Evolutionary conservation across 2,113 vertebrate species (phyloP).

Genomic region (Microtus oregoni): DNA sequence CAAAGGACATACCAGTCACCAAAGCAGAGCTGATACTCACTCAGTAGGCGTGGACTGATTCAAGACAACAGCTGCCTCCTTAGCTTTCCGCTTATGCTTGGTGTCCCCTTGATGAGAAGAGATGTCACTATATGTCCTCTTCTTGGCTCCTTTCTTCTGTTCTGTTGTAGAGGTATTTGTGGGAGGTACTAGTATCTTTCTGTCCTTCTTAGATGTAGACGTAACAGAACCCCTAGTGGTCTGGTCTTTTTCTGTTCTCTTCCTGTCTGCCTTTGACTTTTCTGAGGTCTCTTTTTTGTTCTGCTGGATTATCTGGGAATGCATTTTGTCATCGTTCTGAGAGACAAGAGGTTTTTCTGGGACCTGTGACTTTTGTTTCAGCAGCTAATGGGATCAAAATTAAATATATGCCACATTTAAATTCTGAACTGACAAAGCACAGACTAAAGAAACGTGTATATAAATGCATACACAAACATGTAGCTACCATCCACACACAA

Average conservation of each 20-base stretch:
- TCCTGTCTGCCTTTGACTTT: neutral
- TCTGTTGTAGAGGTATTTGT: conserved; percentile 26
- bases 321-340: conserved; percentile 35
- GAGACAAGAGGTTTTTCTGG: rapidly evolving
- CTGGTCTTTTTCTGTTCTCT: rapidly evolving
- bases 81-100: conserved; percentile 83
- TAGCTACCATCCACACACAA: rapidly evolving
- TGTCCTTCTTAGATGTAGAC: neutral
- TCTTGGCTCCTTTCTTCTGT: conserved; percentile 50
- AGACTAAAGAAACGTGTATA: rapidly evolving
- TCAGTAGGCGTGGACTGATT: conserved; percentile 78
- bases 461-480: rapidly evolving
- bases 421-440: neutral
- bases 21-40: conserved; percentile 84
- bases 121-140: conserved; percentile 48
- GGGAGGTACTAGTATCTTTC: neutral
- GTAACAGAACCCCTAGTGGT: rapidly evolving
- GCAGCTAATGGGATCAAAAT: conserved; percentile 71
- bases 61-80: conserved; percentile 16
- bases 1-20: neutral
- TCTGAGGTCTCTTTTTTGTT: neutral
- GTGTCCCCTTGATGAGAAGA: conserved; percentile 39
- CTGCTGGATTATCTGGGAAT: neutral
- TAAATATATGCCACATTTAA: neutral
- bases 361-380: conserved; percentile 80